phyloP scores from a whole-genome alignment of 1,140 invertebrate genomes.

The Heliconius eleuchia region DNA sequence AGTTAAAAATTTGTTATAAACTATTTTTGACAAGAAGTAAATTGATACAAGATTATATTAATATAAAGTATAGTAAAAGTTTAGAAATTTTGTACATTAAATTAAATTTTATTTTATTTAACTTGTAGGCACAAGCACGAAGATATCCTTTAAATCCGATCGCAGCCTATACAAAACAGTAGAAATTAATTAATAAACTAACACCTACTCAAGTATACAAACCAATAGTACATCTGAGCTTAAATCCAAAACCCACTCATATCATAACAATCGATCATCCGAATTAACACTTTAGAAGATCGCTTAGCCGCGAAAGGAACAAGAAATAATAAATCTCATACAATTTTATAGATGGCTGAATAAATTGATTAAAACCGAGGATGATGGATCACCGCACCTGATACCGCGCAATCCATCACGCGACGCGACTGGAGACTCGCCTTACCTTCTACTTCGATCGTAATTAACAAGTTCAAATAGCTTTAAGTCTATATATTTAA shows the following conservation, averaged over 20 bases:
- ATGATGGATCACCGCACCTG: constrained; percentile 63
- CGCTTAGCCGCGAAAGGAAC: constrained; percentile 31
- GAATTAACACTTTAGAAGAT: constrained; percentile 34
- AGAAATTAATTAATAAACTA: neutral
- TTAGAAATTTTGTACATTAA: no score
- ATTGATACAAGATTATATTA: no score
- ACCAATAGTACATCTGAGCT: neutral
- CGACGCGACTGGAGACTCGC: constrained; percentile 22
- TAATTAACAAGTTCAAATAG: constrained; percentile 33
- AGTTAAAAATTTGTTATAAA: no score
- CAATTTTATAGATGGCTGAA: constrained; percentile 56
- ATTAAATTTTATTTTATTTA: no score
- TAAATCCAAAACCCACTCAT: neutral
- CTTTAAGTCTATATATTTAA: constrained; percentile 13
- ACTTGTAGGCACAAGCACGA: no score
- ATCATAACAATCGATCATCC: constrained; percentile 27
- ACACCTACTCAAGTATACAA: neutral
- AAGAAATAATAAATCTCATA: constrained; percentile 37
- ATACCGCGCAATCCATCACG: constrained; percentile 54
- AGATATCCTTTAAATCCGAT: no score
- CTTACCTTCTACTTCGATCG: constrained; percentile 26
- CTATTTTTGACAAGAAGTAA: no score
- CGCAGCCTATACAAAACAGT: neutral
- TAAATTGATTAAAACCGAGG: constrained; percentile 66
- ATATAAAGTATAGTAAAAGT: no score